Evolutionary conservation across 2,113 vertebrate species (phyloP), one percentile per base, ranked within the genome.

Genomic region (Nannospalax galili): DNA sequence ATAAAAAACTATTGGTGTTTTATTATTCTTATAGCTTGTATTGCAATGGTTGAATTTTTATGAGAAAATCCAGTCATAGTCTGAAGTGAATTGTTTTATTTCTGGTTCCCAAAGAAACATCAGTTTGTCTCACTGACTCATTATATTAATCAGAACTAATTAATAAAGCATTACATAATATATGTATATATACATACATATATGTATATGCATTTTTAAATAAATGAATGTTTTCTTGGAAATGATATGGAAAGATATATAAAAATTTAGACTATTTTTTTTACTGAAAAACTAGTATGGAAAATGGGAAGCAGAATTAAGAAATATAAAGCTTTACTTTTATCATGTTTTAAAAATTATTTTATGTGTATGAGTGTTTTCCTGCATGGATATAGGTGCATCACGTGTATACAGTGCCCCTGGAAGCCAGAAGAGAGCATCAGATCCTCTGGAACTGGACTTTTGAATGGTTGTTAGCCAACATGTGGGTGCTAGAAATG

Each of bases 51-150:
- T 79, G 26, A 52, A 62, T 87, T 87, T n/a, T 24, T 84, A 9
- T 40, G 17, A 94, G 40, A 91, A 84, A 81, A 79, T 7, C 16
- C 45, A 91, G 52, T 4, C 37, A 77, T 91, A 10, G 79, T 80
- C 60, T 72, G 92, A 74, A 95, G 62, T 77, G 37, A 16, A 26
- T 5, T 26, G 32, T 15, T 40, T 92, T 77, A 92, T 91, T 91
- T 80, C 56, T 95, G 58, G 32, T 19, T 88, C 22, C 90, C 58
- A 24, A n/a, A 75, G 74, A 60, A 77, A 62, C n/a, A 35, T 79
- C n/a, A 90, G 37, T 86, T 79, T 78, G 90, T 79, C 11, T 28
- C 16, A 56, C 79, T 92, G 20, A 12, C 32, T 79, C 70, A 80
- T 42, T 7, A 75, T 79, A 80, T 4, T 69, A 88, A 58, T 42